Conservation (phyloP, 2,797 vertebrate species). For the Cyprinella venusta region DNA sequence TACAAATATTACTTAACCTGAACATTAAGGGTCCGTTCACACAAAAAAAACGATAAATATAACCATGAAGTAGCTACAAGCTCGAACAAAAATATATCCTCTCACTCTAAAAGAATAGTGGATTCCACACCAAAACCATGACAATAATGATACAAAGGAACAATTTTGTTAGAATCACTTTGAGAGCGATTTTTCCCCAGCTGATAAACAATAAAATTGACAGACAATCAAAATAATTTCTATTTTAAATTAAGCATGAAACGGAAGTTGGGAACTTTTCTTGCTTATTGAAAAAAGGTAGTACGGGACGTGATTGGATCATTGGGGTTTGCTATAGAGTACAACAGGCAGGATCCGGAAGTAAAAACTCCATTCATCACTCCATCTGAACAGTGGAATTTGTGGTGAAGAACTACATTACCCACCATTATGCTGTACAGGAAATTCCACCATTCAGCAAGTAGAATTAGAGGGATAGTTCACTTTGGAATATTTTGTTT, state of each 20-base stretch:
- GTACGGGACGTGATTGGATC: no score
- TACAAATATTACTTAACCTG: not conserved
- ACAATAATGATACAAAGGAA: not conserved
- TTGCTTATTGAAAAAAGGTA: not conserved
- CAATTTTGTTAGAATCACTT: not conserved
- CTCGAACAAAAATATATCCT: not conserved
- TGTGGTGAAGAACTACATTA: not conserved
- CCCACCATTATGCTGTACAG: no score
- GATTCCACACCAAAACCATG: not conserved
- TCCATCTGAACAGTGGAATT: not conserved
- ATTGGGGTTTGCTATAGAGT: not conserved
- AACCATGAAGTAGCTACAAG: not conserved
- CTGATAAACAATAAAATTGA: not conserved
- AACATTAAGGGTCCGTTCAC: not conserved
- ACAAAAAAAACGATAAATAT: not conserved
- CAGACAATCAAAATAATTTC: not conserved
- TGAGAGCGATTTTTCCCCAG: not conserved
- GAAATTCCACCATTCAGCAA: not conserved
- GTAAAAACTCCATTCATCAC: not conserved
- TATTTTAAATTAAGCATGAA: not conserved
- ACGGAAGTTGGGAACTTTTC: not conserved
- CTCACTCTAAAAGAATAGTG: not conserved
- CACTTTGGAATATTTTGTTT: no score
- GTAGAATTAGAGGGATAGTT: no score
- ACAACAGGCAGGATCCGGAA: not conserved